Percentiles rank a stretch among this genome's conserved stretches.
phyloP scores from a whole-genome alignment of 1,140 invertebrate genomes.

The Schmidtea mediterranea region DNA sequence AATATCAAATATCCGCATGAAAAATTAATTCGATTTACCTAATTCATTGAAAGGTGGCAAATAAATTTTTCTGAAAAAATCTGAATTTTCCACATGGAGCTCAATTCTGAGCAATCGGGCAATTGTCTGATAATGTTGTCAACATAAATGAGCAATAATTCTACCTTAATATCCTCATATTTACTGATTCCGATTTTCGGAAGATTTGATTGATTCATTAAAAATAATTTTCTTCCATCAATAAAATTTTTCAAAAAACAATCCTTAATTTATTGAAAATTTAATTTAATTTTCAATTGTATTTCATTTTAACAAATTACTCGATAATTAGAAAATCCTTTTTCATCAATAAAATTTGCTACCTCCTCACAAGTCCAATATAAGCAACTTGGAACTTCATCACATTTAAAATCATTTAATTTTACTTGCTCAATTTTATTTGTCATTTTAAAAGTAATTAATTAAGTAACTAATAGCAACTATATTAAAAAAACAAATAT shows the following conservation, averaged over 20 bases:
- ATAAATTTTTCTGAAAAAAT: conserved; percentile 21
- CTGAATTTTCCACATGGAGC: conserved; percentile 19
- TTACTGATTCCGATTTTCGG: conserved; percentile 25
- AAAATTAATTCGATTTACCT: conserved; percentile 11
- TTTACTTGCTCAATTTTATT: not conserved
- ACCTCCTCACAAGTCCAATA: conserved; percentile 17
- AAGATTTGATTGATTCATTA: conserved; percentile 18
- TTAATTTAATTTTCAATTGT: not conserved
- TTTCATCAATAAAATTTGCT: conserved; percentile 17
- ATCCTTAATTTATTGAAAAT: conserved; percentile 17
- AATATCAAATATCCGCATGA: not conserved
- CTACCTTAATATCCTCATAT: conserved; percentile 26
- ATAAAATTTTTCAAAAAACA: conserved; percentile 22
- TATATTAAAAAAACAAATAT: too few species aligned
- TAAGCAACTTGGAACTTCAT: conserved; percentile 13
- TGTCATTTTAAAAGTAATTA: not conserved
- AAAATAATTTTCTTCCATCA: conserved; percentile 19
- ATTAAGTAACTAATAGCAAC: too few species aligned
- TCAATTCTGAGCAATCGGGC: conserved; percentile 11
- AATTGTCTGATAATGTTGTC: not conserved
- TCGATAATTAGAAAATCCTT: conserved; percentile 19
- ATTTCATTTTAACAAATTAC: conserved; percentile 5
- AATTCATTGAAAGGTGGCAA: conserved; percentile 16
- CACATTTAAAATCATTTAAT: conserved; percentile 15
- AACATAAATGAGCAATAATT: not conserved